Base-by-base conservation (phyloP, 2,113 vertebrate species). In the Cavia porcellus region DNA sequence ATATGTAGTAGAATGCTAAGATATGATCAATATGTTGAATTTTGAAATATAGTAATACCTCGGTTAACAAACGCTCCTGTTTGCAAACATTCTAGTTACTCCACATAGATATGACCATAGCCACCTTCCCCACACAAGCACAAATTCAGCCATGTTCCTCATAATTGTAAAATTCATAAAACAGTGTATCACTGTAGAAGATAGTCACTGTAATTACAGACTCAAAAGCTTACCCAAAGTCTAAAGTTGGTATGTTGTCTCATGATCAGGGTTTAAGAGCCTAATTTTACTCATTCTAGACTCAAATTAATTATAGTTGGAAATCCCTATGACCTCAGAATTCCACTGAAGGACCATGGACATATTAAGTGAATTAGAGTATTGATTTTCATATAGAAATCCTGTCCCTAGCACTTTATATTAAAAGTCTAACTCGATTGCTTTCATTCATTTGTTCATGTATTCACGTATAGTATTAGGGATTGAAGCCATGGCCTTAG, bases 21-120 rank as follows among this genome's bases (percentile, higher is more conserved):
- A 87, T 95, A 90, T 84, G n/a, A 86, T 94, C 47, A 32, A 93
- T 92, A 85, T 91, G 30, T 57, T 91, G 22, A 92, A 90, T 95
- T 96, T 87, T 91, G 11, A 72, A 89, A 95, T 77, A 20, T 12
- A 96, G 94, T 30, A 77, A 47, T 30, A 47, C 25, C 72, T 47
- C 5, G 11, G 74, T 7, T 77, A 45, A 47, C 24, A 32, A 79
- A 32, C 1, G 14, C 28, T 79, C 30, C 45, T 50, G 75, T 79
- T 50, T 32, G 28, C 45, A 50, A 72, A 38, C n/a, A 72, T 8
- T 75, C 45, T 14, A 11, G 38, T 28, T 75, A 70, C 68, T 70
- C 17, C 22, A 10, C 20, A 24, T 28, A 79, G 13, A 79, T 50
- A 50, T 50, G 45, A 50, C 5, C 75, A 50, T 28, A 32, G 45